phyloP scores from a whole-genome alignment of 1,140 invertebrate genomes.

The Hesperophylax magnus region DNA sequence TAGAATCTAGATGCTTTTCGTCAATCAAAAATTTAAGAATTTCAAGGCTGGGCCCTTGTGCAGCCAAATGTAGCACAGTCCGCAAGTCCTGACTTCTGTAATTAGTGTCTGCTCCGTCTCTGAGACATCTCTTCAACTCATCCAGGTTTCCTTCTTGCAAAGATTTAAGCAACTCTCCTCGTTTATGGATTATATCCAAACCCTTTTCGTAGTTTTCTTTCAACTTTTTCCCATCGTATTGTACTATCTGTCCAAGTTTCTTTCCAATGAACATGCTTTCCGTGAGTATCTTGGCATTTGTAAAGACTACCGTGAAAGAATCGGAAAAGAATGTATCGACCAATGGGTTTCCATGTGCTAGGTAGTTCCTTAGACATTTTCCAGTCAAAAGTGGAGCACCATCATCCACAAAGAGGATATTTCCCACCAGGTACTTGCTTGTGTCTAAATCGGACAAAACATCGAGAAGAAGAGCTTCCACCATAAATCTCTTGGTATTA shows the following conservation, averaged over 20 bases:
- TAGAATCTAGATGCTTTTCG: neutral
- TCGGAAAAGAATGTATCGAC: neutral
- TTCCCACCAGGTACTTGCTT: neutral
- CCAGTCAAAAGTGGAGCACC: neutral
- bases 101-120: neutral
- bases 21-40: neutral
- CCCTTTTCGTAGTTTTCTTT: neutral
- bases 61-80: conserved; percentile 1
- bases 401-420: conserved; percentile 1
- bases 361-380: conserved; percentile 18
- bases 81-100: neutral
- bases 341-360: neutral
- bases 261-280: neutral
- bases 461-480: conserved; percentile 12
- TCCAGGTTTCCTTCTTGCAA: neutral
- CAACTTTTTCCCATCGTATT: neutral
- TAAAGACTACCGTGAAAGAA: neutral
- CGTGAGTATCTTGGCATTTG: neutral
- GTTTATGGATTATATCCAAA: neutral
- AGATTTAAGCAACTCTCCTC: neutral
- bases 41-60: neutral
- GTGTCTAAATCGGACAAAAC: conserved; percentile 11
- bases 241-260: neutral
- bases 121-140: neutral
- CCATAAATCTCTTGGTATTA: neutral